Percentiles rank a stretch among this genome's conserved stretches.
These are phyloP conservation scores for Tachystola acroxantha DNA, from an alignment of 2,888 invertebrate genomes.

Conservation along the genomic window DNA sequence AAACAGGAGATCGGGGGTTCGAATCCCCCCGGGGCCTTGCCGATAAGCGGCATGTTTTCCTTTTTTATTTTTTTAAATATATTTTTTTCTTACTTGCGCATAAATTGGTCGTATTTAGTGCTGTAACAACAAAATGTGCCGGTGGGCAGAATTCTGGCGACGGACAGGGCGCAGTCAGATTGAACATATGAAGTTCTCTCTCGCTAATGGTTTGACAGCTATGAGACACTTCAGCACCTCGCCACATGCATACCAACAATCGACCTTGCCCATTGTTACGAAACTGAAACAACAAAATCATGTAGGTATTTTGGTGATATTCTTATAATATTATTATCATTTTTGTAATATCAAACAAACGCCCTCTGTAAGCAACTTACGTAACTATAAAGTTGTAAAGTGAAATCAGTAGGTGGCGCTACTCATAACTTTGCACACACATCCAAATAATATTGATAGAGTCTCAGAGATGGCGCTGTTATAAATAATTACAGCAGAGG, in stretches of 20 bases:
- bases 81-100: constrained; percentile 80
- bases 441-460: too few species aligned
- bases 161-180: constrained; percentile 66
- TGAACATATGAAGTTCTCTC: constrained; percentile 60
- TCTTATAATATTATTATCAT: too few species aligned
- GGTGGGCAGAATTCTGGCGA: constrained; percentile 70
- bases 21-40: constrained; percentile 76
- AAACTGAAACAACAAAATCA: constrained; percentile 50
- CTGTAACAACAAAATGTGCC: constrained; percentile 69
- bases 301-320: too few species aligned
- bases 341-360: neutral
- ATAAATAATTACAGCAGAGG: too few species aligned
- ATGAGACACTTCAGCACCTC: constrained; percentile 57
- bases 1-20: constrained; percentile 79
- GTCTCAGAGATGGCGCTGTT: too few species aligned
- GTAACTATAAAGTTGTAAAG: too few species aligned
- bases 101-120: constrained; percentile 66
- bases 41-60: constrained; percentile 11
- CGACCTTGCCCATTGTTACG: constrained; percentile 73
- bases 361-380: too few species aligned
- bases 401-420: too few species aligned
- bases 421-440: too few species aligned
- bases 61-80: constrained; percentile 12
- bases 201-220: constrained; percentile 67
- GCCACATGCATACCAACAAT: constrained; percentile 79